Base-by-base conservation (phyloP, 1,140 invertebrate genomes). In the Psix sp. region DNA sequence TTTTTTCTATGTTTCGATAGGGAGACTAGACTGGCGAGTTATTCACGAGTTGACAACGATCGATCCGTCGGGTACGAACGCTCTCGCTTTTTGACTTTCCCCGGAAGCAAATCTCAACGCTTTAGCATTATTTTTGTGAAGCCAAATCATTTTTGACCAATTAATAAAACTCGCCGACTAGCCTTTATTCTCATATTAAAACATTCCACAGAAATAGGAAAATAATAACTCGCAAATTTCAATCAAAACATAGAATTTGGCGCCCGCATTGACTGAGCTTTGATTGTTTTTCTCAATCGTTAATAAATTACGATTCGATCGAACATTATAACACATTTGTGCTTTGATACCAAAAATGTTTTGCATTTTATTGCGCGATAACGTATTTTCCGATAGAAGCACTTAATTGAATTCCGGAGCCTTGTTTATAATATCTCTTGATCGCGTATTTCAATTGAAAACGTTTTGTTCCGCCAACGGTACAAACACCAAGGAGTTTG, bases 331-430 rank as follows among this genome's bases (percentile, higher is more conserved):
- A 24, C n/a, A 48, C 29, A n/a, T 33, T 33, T 33, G 29, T 10
- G 5, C 21, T 33, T 33, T 33, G 31, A 33, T 38, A 16, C 35
- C 11, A 15, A 38, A 24, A 38, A 38, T 38, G 26, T 51, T 26
- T 5, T 24, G 13, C 35, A 24, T 51, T 38, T 51, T 38, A 15
- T 26, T 16, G 11, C 49, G 18, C 29, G 13, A 43, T 43, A 43
- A 43, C 29, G n/a, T n/a, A 35, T 56, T 56, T 56, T 21, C 31
- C 52, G 10, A 43, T 56, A 43, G 11, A 9, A 24, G 14, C 18
- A 11, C 13, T 42, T 36, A 36, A 57, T 45, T 57, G 18, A 35
- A 57, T 57, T 57, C 29, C 40, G 13, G 10, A 45, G 40, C 4
- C 17, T 35, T 35, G 26, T 57, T 46, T 26, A 59, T 21, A 33